A percentile compares a stretch with the other conserved stretches of the same genome.
Evolutionary conservation across 2,888 invertebrate genomes (phyloP).

Genomic region (Tineola bisselliella): DNA sequence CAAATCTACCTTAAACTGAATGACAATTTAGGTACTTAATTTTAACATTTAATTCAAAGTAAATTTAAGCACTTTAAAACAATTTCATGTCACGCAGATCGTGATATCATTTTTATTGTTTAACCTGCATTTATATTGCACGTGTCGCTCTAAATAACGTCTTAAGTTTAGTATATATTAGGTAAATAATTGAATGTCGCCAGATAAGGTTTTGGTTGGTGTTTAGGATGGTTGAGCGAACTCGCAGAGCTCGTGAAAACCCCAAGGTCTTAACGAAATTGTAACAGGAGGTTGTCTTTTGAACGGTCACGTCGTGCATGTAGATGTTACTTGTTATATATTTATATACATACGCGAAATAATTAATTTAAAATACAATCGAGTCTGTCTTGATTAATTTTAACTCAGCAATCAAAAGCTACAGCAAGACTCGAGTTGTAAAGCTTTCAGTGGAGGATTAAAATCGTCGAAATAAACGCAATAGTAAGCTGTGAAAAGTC

Average conservation of each 20-base stretch:
- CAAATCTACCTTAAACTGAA: not conserved
- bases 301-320: constrained; percentile 29
- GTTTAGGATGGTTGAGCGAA: constrained; percentile 18
- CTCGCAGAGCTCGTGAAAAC: constrained; percentile 35
- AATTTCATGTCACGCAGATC: constrained; percentile 15
- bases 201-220: constrained; percentile 5
- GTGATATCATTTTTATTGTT: constrained; percentile 11
- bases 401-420: too few species aligned
- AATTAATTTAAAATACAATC: not conserved
- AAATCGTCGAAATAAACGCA: too few species aligned
- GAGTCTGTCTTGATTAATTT: too few species aligned
- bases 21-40: not conserved
- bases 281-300: constrained; percentile 35
- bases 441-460: too few species aligned
- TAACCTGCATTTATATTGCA: not conserved
- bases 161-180: constrained; percentile 12
- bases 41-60: not conserved
- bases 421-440: too few species aligned
- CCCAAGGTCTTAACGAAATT: constrained; percentile 52
- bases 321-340: constrained; percentile 12
- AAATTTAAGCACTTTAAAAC: not conserved
- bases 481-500: too few species aligned
- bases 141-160: not conserved
- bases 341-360: constrained; percentile 14
- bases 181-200: not conserved